Conservation (phyloP, 2,888 invertebrate genomes). For the Tupiocoris notatus region DNA sequence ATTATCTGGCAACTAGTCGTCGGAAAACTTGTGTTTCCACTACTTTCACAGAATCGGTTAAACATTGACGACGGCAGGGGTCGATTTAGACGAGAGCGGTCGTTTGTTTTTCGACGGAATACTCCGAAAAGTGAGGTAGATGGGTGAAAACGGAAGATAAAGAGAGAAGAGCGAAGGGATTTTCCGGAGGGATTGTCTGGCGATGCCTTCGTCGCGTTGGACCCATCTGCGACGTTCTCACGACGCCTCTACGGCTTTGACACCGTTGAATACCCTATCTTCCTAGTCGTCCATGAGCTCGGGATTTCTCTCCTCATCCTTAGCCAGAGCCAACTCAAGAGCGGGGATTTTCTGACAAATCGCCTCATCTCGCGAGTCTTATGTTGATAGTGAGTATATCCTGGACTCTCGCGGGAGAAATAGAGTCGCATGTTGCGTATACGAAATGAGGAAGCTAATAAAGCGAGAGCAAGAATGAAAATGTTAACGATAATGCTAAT, state of each 20-base stretch:
- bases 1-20: too few species aligned
- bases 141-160: neutral
- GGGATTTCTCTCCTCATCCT: neutral
- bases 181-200: constrained; percentile 5
- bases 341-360: neutral
- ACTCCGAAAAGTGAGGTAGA: neutral
- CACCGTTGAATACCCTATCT: neutral
- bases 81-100: too few species aligned
- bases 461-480: too few species aligned
- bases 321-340: neutral
- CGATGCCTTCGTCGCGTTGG: neutral
- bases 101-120: neutral
- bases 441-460: too few species aligned
- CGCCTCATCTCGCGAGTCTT: neutral
- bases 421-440: too few species aligned
- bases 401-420: too few species aligned
- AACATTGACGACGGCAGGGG: too few species aligned
- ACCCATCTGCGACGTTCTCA: constrained; percentile 10
- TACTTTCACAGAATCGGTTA: too few species aligned
- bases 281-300: neutral
- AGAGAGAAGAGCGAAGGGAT: neutral
- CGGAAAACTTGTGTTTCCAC: too few species aligned
- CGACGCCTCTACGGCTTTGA: constrained; percentile 1
- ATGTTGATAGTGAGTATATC: too few species aligned
- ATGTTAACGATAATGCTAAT: too few species aligned